Evolutionary conservation across 2,797 vertebrate genomes (phyloP).

Genomic region (Anas acuta): DNA sequence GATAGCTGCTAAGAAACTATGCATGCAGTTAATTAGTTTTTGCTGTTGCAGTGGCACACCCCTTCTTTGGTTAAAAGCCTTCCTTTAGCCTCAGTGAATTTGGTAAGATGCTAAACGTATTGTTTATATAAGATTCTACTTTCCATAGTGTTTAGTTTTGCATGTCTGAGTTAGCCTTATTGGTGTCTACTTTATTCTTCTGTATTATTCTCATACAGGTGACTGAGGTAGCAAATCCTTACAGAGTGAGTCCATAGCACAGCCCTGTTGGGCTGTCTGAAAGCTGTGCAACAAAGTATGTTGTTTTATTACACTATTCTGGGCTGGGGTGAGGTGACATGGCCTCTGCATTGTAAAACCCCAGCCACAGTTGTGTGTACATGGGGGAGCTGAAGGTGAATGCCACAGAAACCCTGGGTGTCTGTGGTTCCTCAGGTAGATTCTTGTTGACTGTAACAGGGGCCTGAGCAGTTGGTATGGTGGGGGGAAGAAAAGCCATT

Average conservation of each 20-base stretch:
- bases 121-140: not conserved
- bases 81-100: not conserved
- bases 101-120: fast-evolving
- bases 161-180: fast-evolving
- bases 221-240: not conserved
- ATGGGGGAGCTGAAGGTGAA: fast-evolving
- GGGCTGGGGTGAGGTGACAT: fast-evolving
- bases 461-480: fast-evolving
- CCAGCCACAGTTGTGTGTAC: fast-evolving
- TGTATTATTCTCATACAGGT: not conserved
- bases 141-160: not conserved
- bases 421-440: fast-evolving
- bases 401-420: fast-evolving
- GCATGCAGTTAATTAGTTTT: not conserved
- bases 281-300: fast-evolving
- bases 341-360: fast-evolving
- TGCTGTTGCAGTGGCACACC: not conserved
- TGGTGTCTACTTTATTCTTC: not conserved
- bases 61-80: not conserved
- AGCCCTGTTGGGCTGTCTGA: not conserved
- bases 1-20: not conserved
- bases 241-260: too few relatives aligned
- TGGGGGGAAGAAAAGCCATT: fast-evolving
- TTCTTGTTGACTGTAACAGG: not conserved
- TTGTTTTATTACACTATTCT: fast-evolving